Base-by-base conservation (phyloP, 1,140 invertebrate species). In the Eumaeus atala region DNA sequence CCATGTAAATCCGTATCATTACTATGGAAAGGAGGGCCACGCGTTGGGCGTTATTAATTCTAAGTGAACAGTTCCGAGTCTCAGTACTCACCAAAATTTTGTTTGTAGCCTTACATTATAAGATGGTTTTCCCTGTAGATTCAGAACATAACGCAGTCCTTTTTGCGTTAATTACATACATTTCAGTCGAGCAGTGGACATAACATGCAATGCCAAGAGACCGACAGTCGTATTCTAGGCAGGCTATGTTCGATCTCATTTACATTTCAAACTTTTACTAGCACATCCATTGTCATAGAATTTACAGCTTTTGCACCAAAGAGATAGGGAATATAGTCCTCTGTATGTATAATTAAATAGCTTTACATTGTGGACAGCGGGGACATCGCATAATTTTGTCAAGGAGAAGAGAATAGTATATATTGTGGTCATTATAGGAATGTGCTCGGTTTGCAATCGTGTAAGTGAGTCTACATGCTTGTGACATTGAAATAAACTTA, bases 351-450 rank as follows among this genome's bases (percentile, higher is more conserved):
- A 33, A 14, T 14, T 44, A 50, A 47, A 49, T 49, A 33, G 8
- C 51, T 35, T 37, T 34, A 44, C 36, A 50, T 57, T 61, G 53
- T 49, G 59, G 53, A 50, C 34, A 57, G 53, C 14, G 59, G 62
- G 62, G n/a, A n/a, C 56, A 59, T 64, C n/a, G 47, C 62, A 65
- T 65, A 64, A 55, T 61, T 53, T 47, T 56, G 56, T 53, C 37
- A 38, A 51, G n/a, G n/a, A n/a, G 48, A 51, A 47, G 52, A 40
- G 56, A 59, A 59, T 59, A 58, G 60, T 56, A n/a, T n/a, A 56
- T 53, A 38, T 59, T 61, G 62, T 52, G 62, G 62, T 61, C 62
- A 57, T 53, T 51, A 55, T 40, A 56, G 52, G 37, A 54, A 58
- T 64, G 61, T 64, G 38, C n/a, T 40, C 38, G 38, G 38, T 14